Evolutionary conservation across 2,113 vertebrate genomes (phyloP).

Genomic region (Tauraco erythrolophus): DNA sequence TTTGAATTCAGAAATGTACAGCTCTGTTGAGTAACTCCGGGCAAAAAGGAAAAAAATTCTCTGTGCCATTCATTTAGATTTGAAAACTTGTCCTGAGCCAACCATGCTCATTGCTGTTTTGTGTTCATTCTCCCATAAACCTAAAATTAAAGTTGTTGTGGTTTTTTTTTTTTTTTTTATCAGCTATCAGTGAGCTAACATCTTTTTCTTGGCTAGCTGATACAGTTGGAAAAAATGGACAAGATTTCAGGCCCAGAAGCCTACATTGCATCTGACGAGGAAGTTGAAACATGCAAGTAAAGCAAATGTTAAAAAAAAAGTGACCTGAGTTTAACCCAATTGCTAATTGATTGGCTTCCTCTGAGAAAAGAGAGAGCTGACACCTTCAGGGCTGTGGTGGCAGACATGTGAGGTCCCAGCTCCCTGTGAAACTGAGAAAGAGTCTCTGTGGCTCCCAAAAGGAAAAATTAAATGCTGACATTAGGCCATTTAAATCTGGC

Average conservation of each 20-base stretch:
- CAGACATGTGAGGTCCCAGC: neutral
- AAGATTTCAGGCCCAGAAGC: neutral
- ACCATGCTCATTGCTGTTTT: fast-evolving
- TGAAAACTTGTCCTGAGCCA: neutral
- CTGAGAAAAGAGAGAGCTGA: neutral
- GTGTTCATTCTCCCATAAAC: neutral
- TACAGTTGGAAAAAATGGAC: neutral
- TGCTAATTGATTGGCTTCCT: neutral
- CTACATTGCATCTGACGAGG: neutral
- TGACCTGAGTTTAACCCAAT: neutral
- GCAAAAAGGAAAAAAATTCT: neutral
- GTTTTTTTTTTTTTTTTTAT: neutral
- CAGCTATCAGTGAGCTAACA: neutral
- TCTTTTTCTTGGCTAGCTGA: neutral
- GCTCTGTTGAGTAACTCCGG: neutral
- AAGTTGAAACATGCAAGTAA: neutral
- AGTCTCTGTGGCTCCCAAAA: neutral
- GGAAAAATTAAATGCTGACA: neutral
- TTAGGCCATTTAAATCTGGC: neutral
- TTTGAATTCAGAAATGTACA: neutral
- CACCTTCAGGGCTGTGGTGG: neutral
- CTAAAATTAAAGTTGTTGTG: neutral
- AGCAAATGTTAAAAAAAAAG: neutral
- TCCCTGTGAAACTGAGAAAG: neutral
- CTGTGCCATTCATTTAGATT: neutral